Evolutionary conservation across 1,140 invertebrate genomes (phyloP).

Genomic region (Pseudomyrmex concolor): DNA sequence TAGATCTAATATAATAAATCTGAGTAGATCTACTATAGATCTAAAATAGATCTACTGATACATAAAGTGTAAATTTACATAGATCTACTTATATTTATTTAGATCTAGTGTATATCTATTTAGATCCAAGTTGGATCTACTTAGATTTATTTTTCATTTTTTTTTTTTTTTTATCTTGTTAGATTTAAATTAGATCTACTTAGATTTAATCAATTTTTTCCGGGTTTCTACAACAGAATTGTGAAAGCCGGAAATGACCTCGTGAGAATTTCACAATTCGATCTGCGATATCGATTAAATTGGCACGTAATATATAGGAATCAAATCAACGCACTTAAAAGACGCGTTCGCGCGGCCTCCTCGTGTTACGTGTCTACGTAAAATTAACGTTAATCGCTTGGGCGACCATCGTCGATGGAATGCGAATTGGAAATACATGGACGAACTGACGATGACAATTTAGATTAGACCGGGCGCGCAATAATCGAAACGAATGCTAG

Average conservation of each 20-base stretch:
- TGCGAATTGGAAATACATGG: conserved; percentile 5
- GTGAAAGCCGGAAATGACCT: not conserved
- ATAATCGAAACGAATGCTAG: conserved; percentile 66
- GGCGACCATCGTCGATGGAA: conserved; percentile 26
- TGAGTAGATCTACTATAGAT: too few relatives aligned
- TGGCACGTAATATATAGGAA: not conserved
- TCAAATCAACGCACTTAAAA: not conserved
- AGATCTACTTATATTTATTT: too few relatives aligned
- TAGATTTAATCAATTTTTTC: too few relatives aligned
- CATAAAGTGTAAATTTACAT: too few relatives aligned
- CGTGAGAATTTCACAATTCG: not conserved
- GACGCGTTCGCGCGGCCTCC: not conserved
- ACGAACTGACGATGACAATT: conserved; percentile 62
- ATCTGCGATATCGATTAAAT: conserved; percentile 11
- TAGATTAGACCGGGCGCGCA: conserved; percentile 56
- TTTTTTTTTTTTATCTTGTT: too few relatives aligned
- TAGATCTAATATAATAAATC: too few relatives aligned
- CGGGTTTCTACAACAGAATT: not conserved
- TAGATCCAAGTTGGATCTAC: too few relatives aligned
- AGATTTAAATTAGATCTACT: too few relatives aligned
- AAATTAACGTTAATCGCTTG: conserved; percentile 32
- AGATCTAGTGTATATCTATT: too few relatives aligned
- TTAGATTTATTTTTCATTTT: too few relatives aligned
- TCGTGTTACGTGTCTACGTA: conserved; percentile 12
- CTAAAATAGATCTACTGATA: too few relatives aligned